Percentiles rank a stretch among this genome's conserved stretches.
Conservation (phyloP, 2,888 invertebrate species). For the Urechis unicinctus region DNA sequence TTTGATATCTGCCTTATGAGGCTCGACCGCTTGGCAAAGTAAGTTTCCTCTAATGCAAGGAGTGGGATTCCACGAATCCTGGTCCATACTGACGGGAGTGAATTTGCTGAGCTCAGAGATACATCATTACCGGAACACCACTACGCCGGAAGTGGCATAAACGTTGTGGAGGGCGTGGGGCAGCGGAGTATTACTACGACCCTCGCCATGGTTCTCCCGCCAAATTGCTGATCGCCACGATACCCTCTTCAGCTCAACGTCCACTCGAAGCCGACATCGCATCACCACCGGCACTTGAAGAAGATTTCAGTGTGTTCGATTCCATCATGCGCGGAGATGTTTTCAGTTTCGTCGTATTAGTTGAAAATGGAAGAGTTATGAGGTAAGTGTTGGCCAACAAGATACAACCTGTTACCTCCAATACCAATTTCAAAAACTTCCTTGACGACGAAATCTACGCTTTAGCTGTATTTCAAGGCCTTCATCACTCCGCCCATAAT, state of each 20-base stretch:
- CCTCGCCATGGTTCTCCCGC: neutral
- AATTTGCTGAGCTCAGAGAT: constrained; percentile 68
- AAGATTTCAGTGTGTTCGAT: neutral
- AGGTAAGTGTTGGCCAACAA: neutral
- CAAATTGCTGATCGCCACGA: neutral
- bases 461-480: constrained; percentile 32
- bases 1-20: neutral
- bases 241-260: neutral
- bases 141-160: neutral
- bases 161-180: neutral
- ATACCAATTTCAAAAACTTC: neutral
- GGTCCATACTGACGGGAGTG: constrained; percentile 63
- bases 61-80: constrained; percentile 60
- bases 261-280: neutral
- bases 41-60: neutral
- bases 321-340: neutral
- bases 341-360: neutral
- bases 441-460: constrained; percentile 20
- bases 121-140: constrained; percentile 47
- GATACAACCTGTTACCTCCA: neutral
- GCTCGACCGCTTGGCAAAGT: neutral
- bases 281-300: neutral
- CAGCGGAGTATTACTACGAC: neutral
- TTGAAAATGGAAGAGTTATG: neutral
- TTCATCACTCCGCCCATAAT: constrained; percentile 25